These are phyloP conservation scores for Thunnus albacares DNA, from an alignment of 2,797 vertebrate genomes.

Conservation along the genomic window DNA sequence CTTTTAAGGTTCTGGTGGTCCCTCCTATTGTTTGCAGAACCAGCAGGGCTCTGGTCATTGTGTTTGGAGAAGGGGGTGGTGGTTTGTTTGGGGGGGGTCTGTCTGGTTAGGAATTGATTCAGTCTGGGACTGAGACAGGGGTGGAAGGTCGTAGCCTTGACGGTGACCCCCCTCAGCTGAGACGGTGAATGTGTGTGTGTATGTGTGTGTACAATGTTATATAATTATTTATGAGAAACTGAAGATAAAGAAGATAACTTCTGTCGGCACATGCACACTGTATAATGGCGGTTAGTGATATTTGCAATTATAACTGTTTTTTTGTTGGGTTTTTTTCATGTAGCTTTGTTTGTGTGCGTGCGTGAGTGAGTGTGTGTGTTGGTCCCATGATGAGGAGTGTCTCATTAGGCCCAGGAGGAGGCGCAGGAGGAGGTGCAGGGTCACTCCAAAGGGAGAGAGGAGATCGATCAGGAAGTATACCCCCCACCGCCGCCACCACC, in stretches of 20 bases:
- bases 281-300: background rate
- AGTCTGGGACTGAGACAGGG: slow-evolving; percentile 80
- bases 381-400: slow-evolving; percentile 58
- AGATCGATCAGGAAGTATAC: slow-evolving; percentile 81
- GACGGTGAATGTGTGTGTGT: slow-evolving; percentile 11
- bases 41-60: slow-evolving; percentile 72
- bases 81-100: slow-evolving; percentile 33
- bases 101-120: slow-evolving; percentile 85
- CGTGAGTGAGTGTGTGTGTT: slow-evolving; percentile 35
- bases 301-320: background rate
- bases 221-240: background rate
- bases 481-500: slow-evolving; percentile 25
- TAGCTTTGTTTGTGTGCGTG: slow-evolving; percentile 16
- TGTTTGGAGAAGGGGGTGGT: slow-evolving; percentile 43
- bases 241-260: background rate
- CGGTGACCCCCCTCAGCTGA: slow-evolving; percentile 60
- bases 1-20: slow-evolving; percentile 49
- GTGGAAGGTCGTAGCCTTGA: slow-evolving; percentile 77
- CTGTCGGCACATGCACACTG: background rate
- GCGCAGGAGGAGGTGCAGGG: slow-evolving; percentile 79
- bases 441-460: slow-evolving; percentile 80
- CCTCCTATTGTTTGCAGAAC: slow-evolving; percentile 66
- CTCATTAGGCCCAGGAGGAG: slow-evolving; percentile 82
- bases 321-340: background rate
- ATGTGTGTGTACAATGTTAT: slow-evolving; percentile 5